Evolutionary conservation across 1,140 invertebrate genomes (phyloP).

Genomic region (Anoplolepis gracilipes): DNA sequence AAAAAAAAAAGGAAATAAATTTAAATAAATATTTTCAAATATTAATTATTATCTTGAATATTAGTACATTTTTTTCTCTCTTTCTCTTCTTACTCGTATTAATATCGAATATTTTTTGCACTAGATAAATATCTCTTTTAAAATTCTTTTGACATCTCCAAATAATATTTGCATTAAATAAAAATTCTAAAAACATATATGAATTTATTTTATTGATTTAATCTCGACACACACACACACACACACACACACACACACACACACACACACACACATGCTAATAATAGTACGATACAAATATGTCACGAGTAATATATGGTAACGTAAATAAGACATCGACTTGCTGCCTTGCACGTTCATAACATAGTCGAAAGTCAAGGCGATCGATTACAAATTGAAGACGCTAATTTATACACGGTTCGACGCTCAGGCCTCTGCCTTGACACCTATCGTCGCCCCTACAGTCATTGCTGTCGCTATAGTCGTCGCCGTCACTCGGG

Average conservation of each 20-base stretch:
- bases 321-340: slow-evolving; percentile 45
- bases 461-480: slow-evolving; percentile 32
- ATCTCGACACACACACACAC: too few relatives aligned
- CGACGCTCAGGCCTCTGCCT: slow-evolving; percentile 73
- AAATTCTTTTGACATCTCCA: too few relatives aligned
- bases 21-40: background rate
- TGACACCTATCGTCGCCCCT: slow-evolving; percentile 32
- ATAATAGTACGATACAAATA: background rate
- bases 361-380: slow-evolving; percentile 75
- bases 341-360: slow-evolving; percentile 35
- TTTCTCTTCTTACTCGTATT: too few relatives aligned
- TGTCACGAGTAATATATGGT: background rate
- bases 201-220: too few relatives aligned
- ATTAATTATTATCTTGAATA: too few relatives aligned
- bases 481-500: slow-evolving; percentile 60
- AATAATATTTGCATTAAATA: too few relatives aligned
- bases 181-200: too few relatives aligned
- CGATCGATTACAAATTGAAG: slow-evolving; percentile 84
- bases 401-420: slow-evolving; percentile 84
- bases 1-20: background rate
- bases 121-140: too few relatives aligned
- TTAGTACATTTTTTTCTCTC: too few relatives aligned
- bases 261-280: too few relatives aligned
- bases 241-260: too few relatives aligned
- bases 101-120: too few relatives aligned